Percentiles rank a stretch among this genome's conserved stretches.
Evolutionary conservation across 2,888 invertebrate genomes (phyloP).

Genomic region (Patella pellucida): DNA sequence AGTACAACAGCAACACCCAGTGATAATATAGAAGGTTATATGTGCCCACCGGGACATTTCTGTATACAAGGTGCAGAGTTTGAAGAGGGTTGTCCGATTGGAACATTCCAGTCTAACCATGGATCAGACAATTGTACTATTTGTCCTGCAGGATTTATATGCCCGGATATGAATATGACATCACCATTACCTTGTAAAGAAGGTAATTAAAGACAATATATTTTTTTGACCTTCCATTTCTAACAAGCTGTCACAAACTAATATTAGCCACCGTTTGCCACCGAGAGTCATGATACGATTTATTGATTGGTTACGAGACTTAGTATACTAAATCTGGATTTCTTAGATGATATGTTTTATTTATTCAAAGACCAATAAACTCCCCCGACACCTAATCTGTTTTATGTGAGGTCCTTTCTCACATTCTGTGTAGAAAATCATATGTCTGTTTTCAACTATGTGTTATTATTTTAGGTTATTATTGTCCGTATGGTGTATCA

Average conservation of each 20-base stretch:
- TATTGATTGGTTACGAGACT: too few species aligned
- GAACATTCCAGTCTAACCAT: conserved; percentile 60
- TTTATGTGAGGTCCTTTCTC: too few species aligned
- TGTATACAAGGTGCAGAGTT: conserved; percentile 59
- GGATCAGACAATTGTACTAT: conserved; percentile 61
- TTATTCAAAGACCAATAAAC: too few species aligned
- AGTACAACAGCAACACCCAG: conserved; percentile 60
- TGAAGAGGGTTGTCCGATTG: conserved; percentile 62
- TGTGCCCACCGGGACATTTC: conserved; percentile 64
- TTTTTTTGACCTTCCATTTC: too few species aligned
- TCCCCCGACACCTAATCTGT: too few species aligned
- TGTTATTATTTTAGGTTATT: conserved; percentile 54
- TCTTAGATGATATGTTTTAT: too few species aligned
- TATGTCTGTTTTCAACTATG: too few species aligned
- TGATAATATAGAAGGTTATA: conserved; percentile 56
- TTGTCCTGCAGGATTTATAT: conserved; percentile 64
- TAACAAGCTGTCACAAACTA: too few species aligned
- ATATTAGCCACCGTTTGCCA: too few species aligned
- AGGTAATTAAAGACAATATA: conserved; percentile 45
- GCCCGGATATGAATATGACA: conserved; percentile 62
- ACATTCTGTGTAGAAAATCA: too few species aligned
- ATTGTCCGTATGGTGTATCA: conserved; percentile 58
- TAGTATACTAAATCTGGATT: too few species aligned
- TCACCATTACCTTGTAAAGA: conserved; percentile 57
- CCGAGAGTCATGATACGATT: too few species aligned